A percentile compares a stretch with the other conserved stretches of the same genome.
Evolutionary conservation across 2,888 invertebrate genomes (phyloP).

Genomic region (Rhagophthalmus giganteus): DNA sequence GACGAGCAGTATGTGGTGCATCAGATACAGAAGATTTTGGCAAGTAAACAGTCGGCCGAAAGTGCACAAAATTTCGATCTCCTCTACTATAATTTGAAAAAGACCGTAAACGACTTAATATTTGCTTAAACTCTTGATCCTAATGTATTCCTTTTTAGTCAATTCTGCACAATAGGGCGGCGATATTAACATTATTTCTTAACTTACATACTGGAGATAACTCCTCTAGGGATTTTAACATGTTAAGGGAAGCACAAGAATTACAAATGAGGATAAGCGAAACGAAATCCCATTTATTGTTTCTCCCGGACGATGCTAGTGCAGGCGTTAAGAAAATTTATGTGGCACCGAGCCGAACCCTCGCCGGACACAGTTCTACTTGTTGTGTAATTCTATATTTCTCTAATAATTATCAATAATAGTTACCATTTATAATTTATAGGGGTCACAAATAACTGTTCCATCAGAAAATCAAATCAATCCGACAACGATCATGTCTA

Average conservation of each 20-base stretch:
- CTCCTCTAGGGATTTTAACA: slow-evolving; percentile 32
- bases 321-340: slow-evolving; percentile 42
- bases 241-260: slow-evolving; percentile 41
- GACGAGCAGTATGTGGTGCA: slow-evolving; percentile 42
- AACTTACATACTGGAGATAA: slow-evolving; percentile 37
- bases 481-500: slow-evolving; percentile 41
- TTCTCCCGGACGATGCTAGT: slow-evolving; percentile 41
- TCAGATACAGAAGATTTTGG: slow-evolving; percentile 36
- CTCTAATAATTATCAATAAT: neutral
- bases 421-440: slow-evolving; percentile 2
- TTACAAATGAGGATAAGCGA: slow-evolving; percentile 32
- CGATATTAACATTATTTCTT: slow-evolving; percentile 45
- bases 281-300: slow-evolving; percentile 35
- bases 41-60: slow-evolving; percentile 36
- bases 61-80: slow-evolving; percentile 48
- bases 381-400: neutral
- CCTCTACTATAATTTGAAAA: slow-evolving; percentile 46
- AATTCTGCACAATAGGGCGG: slow-evolving; percentile 45
- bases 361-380: neutral
- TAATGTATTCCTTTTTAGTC: slow-evolving; percentile 38
- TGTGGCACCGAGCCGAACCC: slow-evolving; percentile 7
- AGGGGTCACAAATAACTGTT: slow-evolving; percentile 4
- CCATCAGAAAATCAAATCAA: slow-evolving; percentile 1
- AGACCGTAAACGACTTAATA: slow-evolving; percentile 41
- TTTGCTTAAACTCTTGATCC: too few relatives aligned